These are phyloP conservation scores for Petrocephalus zakoni DNA, from an alignment of 2,113 vertebrate genomes.

Conservation along the genomic window DNA sequence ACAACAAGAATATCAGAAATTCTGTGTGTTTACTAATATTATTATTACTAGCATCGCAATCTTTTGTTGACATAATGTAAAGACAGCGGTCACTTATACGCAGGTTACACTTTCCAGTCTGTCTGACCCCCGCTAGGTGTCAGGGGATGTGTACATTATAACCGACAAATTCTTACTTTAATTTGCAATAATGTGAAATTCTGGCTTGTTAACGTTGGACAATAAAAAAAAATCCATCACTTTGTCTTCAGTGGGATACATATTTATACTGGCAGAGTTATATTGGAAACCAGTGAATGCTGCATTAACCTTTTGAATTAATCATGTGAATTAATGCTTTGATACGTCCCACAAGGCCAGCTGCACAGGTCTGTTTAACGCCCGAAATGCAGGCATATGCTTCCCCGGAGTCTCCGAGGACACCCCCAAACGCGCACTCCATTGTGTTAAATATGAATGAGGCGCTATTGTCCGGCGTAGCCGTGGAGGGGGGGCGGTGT, in stretches of 20 bases:
- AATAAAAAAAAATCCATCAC: conserved; percentile 65
- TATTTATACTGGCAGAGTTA: conserved; percentile 69
- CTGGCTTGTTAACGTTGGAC: conserved; percentile 28
- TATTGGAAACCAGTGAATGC: conserved; percentile 53
- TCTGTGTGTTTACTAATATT: background rate
- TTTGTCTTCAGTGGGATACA: conserved; percentile 58
- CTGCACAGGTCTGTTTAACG: conserved; percentile 73
- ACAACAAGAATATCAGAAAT: background rate
- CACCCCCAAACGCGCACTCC: conserved; percentile 72
- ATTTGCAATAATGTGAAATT: background rate
- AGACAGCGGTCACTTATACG: background rate
- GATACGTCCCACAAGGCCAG: conserved; percentile 67
- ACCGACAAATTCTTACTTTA: background rate
- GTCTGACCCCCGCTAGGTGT: background rate
- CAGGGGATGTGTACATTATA: background rate
- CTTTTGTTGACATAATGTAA: background rate
- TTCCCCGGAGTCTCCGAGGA: conserved; percentile 63
- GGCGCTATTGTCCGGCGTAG: conserved; percentile 64
- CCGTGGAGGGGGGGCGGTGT: conserved; percentile 58
- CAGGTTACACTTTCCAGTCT: background rate
- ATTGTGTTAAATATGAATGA: conserved; percentile 95
- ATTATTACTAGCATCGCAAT: background rate
- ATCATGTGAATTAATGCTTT: conserved; percentile 68
- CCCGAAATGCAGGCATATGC: conserved; percentile 81
- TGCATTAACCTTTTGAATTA: conserved; percentile 68